Evolutionary conservation across 2,888 invertebrate species (phyloP), one percentile per base, ranked within the genome.

Genomic region (Colostygia pectinataria): DNA sequence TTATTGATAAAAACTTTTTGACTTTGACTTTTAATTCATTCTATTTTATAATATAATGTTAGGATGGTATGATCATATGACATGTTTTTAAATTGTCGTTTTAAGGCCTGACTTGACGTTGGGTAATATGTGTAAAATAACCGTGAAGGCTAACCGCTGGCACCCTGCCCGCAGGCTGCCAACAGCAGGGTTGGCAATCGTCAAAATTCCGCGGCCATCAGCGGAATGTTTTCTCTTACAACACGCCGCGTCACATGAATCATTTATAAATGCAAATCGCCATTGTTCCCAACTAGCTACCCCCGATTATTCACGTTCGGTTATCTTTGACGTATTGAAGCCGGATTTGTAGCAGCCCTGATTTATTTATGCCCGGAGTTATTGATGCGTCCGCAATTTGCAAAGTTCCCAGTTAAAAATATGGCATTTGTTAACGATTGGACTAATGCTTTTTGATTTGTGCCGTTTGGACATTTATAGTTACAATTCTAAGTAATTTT

Each of bases 201-300:
- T 70, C 74, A 74, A 65, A 73, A 76, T 57, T 66, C 67, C 61
- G 53, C 53, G 68, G 51, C 68, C 68, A 70, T 74, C 70, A 66
- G 61, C 57, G 52, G 56, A 67, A 71, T 75, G 78, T 80, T 81
- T 79, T 75, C 78, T 75, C 75, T 69, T 69, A 69, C 72, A 77
- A 75, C 77, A 74, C 66, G 70, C 67, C 59, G 59, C 65, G 61
- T 58, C 58, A 55, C 79, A 83, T 84, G 83, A 84, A 84, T 84
- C 80, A 84, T 84, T 82, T 81, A 84, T 83, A 77, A 78, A 82
- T 83, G 82, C 79, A 82, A 81, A 81, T 81, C 70, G 65, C 72
- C 63, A 73, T 77, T 77, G 80, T 80, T 81, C 66, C 68, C 74
- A 76, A 77, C 75, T 20, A 20, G 20, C 20, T 74, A 73, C 62